Percentiles rank a stretch among this genome's conserved stretches.
Evolutionary conservation across 2,797 vertebrate species (phyloP).

Genomic region (Prunella strophiata): DNA sequence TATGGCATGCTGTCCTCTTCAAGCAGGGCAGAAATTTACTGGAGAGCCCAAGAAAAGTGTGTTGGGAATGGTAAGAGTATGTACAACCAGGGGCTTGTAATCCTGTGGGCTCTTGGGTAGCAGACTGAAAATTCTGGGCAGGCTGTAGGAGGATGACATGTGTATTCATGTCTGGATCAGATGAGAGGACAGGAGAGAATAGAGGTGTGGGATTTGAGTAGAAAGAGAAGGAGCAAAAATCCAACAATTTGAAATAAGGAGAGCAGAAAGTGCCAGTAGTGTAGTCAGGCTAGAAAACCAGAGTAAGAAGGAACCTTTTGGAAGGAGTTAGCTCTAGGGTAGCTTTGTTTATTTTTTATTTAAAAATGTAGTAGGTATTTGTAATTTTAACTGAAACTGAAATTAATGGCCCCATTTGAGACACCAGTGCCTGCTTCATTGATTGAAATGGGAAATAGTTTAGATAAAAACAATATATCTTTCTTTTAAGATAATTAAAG

Average conservation of each 20-base stretch:
- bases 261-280: neutral
- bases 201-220: neutral
- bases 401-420: neutral
- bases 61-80: neutral
- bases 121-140: neutral
- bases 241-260: neutral
- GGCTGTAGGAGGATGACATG: neutral
- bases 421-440: neutral
- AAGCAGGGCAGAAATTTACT: neutral
- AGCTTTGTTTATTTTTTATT: neutral
- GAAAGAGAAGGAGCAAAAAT: neutral
- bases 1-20: neutral
- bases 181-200: neutral
- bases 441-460: neutral
- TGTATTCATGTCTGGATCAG: neutral
- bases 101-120: neutral
- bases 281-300: neutral
- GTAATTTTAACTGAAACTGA: neutral
- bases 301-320: neutral
- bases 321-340: neutral
- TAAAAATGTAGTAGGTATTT: neutral
- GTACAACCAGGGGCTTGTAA: neutral
- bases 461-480: neutral
- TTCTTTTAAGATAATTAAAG: neutral
- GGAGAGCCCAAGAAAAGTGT: neutral